Conservation (phyloP, 1,140 invertebrate species). For the Bombus soroeensis region DNA sequence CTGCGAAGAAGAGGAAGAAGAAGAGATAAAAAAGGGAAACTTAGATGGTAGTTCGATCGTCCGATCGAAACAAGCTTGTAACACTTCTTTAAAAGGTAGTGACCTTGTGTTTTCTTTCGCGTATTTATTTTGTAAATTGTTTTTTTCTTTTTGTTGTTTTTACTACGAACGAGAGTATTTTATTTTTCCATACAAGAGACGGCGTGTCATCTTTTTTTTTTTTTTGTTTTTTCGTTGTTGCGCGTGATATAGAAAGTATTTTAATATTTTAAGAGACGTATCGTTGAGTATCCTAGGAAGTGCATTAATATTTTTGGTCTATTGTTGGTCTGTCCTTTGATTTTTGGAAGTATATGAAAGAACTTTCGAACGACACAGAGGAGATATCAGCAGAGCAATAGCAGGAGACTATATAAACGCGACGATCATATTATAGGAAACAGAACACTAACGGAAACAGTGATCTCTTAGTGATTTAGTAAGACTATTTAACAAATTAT, state of each 20-base stretch:
- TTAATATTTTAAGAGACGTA: not conserved
- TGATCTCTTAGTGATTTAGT: constrained; percentile 70
- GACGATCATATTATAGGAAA: not conserved
- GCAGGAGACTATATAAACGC: constrained; percentile 14
- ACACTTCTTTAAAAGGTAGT: constrained; percentile 22
- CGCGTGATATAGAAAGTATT: constrained; percentile 34
- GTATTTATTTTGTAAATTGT: constrained; percentile 45
- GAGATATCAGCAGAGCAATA: constrained; percentile 30
- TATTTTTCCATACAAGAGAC: constrained; percentile 34
- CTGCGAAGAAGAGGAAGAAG: not conserved
- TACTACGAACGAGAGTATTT: not conserved
- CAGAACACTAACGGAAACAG: constrained; percentile 38
- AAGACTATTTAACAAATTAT: constrained; percentile 74
- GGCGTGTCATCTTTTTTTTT: not conserved
- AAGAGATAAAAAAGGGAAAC: not conserved
- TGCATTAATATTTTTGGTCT: not conserved
- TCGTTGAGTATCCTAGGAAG: not conserved
- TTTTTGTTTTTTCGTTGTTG: not conserved
- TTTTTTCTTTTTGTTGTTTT: not conserved
- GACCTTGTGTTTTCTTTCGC: constrained; percentile 23
- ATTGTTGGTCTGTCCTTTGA: not conserved
- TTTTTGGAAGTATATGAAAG: not conserved
- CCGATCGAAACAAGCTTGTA: constrained; percentile 2
- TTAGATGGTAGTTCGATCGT: not conserved
- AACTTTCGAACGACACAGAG: not conserved